Evolutionary conservation across 2,113 vertebrate genomes (phyloP).

Genomic region (Loxodonta africana): DNA sequence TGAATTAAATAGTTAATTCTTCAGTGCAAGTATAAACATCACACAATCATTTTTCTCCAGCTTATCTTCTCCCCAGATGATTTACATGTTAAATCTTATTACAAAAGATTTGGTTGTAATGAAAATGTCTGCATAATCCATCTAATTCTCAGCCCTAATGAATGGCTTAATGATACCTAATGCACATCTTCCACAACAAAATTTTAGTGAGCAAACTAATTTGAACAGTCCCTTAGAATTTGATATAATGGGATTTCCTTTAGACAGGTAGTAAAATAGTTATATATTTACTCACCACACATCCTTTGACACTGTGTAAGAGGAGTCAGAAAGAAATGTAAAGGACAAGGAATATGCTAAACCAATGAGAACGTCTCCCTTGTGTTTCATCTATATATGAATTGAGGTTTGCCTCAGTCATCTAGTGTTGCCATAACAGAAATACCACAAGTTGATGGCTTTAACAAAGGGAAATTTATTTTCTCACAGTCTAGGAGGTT

Average conservation of each 20-base stretch:
- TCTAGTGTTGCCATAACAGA: too few relatives aligned
- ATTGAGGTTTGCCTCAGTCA: not conserved
- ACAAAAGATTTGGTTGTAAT: slow-evolving; percentile 31
- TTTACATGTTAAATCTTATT: slow-evolving; percentile 49
- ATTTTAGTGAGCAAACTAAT: slow-evolving; percentile 14
- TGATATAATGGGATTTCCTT: not conserved
- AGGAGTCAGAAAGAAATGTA: not conserved
- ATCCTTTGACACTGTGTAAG: not conserved
- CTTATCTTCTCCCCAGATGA: slow-evolving; percentile 19
- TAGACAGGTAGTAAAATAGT: not conserved
- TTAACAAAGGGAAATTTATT: too few relatives aligned
- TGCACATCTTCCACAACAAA: not conserved
- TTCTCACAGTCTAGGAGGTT: too few relatives aligned
- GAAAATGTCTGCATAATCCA: not conserved
- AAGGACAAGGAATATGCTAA: not conserved
- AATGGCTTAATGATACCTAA: not conserved
- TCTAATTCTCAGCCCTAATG: not conserved
- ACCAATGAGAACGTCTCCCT: not conserved
- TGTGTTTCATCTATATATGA: not conserved
- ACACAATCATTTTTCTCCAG: not conserved
- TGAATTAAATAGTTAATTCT: slow-evolving; percentile 49
- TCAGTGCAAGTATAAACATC: not conserved
- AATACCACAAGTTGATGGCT: too few relatives aligned
- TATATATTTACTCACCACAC: not conserved
- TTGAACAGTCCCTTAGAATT: not conserved